A percentile compares a stretch with the other conserved stretches of the same genome.
Conservation (phyloP, 2,888 invertebrate species). For the Ennomos fuscantarius region DNA sequence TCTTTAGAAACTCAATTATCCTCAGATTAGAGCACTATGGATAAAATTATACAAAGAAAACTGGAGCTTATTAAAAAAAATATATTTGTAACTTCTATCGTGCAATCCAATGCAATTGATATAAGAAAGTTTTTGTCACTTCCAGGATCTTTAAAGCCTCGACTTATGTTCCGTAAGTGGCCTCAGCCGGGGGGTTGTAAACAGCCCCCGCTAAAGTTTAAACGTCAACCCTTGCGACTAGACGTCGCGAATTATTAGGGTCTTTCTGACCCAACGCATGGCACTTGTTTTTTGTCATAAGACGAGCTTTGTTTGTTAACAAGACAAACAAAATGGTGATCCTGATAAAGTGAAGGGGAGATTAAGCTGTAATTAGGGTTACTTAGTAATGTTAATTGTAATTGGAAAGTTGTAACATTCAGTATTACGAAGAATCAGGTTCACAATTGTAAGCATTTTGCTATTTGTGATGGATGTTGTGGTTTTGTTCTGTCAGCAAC, state of each 20-base stretch:
- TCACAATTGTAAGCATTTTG: too few relatives aligned
- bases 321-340: conserved; percentile 19
- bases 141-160: conserved; percentile 55
- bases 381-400: neutral
- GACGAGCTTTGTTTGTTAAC: conserved; percentile 30
- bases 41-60: too few relatives aligned
- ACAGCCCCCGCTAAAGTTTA: conserved; percentile 72
- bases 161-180: conserved; percentile 69
- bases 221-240: conserved; percentile 70
- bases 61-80: too few relatives aligned
- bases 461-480: too few relatives aligned
- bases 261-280: conserved; percentile 56
- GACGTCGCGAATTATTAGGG: conserved; percentile 71
- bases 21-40: too few relatives aligned
- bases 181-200: conserved; percentile 63
- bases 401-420: too few relatives aligned
- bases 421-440: too few relatives aligned
- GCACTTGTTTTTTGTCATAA: conserved; percentile 60
- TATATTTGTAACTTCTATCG: too few relatives aligned
- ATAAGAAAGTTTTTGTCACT: conserved; percentile 35
- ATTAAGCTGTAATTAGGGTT: conserved; percentile 23
- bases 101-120: neutral
- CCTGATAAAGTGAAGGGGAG: conserved; percentile 18
- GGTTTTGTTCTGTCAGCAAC: too few relatives aligned
- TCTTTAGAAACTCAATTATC: too few relatives aligned